Evolutionary conservation across 1,140 invertebrate species (phyloP), one percentile per base, ranked within the genome.

Genomic region (Drosophila tropicalis): DNA sequence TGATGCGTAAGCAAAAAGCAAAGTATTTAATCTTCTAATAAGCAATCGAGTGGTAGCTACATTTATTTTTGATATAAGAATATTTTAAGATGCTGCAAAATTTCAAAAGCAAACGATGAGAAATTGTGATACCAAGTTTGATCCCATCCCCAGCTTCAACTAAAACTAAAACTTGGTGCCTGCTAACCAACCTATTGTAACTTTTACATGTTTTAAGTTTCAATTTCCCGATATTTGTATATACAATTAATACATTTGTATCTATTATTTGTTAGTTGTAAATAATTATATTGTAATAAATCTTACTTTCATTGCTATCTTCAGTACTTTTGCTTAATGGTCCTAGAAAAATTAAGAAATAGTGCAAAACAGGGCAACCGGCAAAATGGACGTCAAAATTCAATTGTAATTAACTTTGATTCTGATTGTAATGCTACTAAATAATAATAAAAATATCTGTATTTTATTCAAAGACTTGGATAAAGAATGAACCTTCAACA

Each of bases 401-500:
- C 5, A 29, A 29, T 5, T 29, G 5, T 5, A 29, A 29, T 5
- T 29, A 29, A 29, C 29, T 29, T 29, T 29, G 29, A 29, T 29
- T 29, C 29, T 29, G 5, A 29, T 29, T 29, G 5, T 6, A 25
- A 25, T 25, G 22, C 22, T 25, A 25, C 22, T 25, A 25, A 0
- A 25, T 25, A 29, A 5, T 29, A 29, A 29, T 29, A 29, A 5
- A 5, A 29, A 29, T 29, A 9, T 2, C 78, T 62, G 66, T 61
- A 86, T 61, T 87, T 70, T 79, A 82, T 70, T 83, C 71, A 70
- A 81, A 77, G 70, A 71, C 74, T 87, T 71, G 71, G 71, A 79
- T 83, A 76, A 54, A 77, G 79, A 87, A 79, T 74, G 76, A 87
- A 75, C 72, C 79, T 87, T 76, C 66, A 79, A 83, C 62, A 72